phyloP scores from a whole-genome alignment of 2,888 invertebrate species.

The Chorisops tibialis region DNA sequence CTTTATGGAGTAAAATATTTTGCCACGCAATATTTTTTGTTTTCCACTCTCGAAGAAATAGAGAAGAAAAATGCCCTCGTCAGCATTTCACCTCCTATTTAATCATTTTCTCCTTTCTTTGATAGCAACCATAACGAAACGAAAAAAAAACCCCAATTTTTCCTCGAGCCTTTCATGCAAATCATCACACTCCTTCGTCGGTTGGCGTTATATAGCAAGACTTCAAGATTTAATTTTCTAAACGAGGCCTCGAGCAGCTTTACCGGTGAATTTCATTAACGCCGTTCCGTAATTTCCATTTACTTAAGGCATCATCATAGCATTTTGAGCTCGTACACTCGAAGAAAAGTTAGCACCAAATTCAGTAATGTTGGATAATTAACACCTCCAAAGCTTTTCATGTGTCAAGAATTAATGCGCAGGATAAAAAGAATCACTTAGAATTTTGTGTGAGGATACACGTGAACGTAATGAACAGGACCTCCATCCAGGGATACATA shows the following conservation, averaged over 20 bases:
- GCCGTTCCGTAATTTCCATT: constrained; percentile 24
- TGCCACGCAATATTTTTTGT: neutral
- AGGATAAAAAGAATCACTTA: neutral
- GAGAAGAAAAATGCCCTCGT: neutral
- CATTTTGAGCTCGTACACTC: neutral
- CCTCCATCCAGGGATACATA: no score
- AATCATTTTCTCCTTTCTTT: constrained; percentile 3
- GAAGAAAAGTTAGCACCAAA: neutral
- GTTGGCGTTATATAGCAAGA: constrained; percentile 11
- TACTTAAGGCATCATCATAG: constrained; percentile 17
- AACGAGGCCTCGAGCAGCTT: constrained; percentile 18
- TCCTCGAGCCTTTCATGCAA: constrained; percentile 22
- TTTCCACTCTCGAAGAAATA: neutral
- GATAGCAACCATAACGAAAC: constrained; percentile 4
- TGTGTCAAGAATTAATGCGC: constrained; percentile 2
- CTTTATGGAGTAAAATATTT: no score
- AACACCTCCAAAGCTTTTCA: constrained; percentile 16
- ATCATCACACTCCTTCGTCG: constrained; percentile 25
- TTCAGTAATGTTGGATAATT: constrained; percentile 10
- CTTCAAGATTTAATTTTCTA: constrained; percentile 25
- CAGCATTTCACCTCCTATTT: constrained; percentile 20
- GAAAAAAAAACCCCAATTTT: constrained; percentile 4
- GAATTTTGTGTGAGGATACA: no score
- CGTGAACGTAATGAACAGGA: no score
- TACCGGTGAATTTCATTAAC: constrained; percentile 21